phyloP scores from a whole-genome alignment of 2,888 invertebrate species.

The Ernsta delagoae region DNA sequence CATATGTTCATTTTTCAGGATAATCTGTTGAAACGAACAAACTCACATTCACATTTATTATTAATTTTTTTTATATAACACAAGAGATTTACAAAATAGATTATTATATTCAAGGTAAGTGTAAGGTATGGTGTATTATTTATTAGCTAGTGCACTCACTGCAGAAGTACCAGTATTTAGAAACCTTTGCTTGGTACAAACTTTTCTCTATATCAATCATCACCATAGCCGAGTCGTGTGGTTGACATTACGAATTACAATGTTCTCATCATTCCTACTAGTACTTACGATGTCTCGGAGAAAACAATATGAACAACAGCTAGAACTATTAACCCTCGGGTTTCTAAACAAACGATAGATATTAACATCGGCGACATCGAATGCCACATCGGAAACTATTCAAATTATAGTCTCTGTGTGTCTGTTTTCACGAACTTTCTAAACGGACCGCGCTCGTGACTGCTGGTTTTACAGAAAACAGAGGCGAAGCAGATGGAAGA shows the following conservation, averaged over 20 bases:
- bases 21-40: too few species aligned
- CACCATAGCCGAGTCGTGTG: background rate
- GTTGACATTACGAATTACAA: background rate
- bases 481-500: too few species aligned
- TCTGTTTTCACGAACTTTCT: slow-evolving; percentile 48
- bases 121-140: too few species aligned
- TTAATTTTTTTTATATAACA: too few species aligned
- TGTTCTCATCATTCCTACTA: background rate
- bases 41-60: too few species aligned
- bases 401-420: slow-evolving; percentile 40
- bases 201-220: background rate
- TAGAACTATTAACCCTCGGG: slow-evolving; percentile 20
- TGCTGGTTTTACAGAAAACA: background rate
- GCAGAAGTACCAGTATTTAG: too few species aligned
- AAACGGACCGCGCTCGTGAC: slow-evolving; percentile 51
- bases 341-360: slow-evolving; percentile 33
- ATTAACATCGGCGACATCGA: slow-evolving; percentile 32
- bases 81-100: too few species aligned
- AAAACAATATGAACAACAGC: slow-evolving; percentile 31
- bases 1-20: too few species aligned
- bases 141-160: too few species aligned
- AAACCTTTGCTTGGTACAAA: too few species aligned
- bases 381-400: slow-evolving; percentile 32
- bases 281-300: slow-evolving; percentile 1
- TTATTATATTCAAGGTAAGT: too few species aligned